Evolutionary conservation across 2,113 vertebrate species (phyloP).

Genomic region (Cheirogaleus medius): DNA sequence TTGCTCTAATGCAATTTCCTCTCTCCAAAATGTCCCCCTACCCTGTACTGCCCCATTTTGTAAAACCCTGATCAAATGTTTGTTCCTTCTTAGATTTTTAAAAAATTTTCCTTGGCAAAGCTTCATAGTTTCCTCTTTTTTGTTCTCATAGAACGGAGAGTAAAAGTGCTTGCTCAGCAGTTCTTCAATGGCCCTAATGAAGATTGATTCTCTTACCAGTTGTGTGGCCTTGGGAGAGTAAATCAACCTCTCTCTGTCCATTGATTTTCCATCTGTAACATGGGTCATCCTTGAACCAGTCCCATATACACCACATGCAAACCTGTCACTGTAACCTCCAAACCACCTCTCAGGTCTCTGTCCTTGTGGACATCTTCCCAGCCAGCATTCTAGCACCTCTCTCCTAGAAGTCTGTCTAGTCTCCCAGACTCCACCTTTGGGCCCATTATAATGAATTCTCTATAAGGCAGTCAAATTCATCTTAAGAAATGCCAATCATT

Average conservation of each 20-base stretch:
- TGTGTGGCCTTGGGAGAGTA: not conserved
- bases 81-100: not conserved
- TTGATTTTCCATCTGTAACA: not conserved
- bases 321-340: not conserved
- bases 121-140: not conserved
- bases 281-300: not conserved
- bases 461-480: not conserved
- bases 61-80: not conserved
- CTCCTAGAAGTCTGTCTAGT: not conserved
- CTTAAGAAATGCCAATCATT: not conserved
- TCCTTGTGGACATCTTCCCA: not conserved
- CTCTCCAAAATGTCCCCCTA: not conserved
- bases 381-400: not conserved
- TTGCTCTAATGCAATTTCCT: not conserved
- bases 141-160: not conserved
- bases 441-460: not conserved
- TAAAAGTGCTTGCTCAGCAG: not conserved
- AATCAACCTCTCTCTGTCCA: not conserved
- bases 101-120: not conserved
- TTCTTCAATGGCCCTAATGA: not conserved
- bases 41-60: not conserved
- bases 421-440: not conserved
- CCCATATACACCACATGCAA: not conserved
- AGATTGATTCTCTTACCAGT: not conserved
- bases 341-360: not conserved